A percentile compares a stretch with the other conserved stretches of the same genome.
These are phyloP conservation scores for Magallana nippona DNA, from an alignment of 2,888 invertebrate species.

Conservation along the genomic window DNA sequence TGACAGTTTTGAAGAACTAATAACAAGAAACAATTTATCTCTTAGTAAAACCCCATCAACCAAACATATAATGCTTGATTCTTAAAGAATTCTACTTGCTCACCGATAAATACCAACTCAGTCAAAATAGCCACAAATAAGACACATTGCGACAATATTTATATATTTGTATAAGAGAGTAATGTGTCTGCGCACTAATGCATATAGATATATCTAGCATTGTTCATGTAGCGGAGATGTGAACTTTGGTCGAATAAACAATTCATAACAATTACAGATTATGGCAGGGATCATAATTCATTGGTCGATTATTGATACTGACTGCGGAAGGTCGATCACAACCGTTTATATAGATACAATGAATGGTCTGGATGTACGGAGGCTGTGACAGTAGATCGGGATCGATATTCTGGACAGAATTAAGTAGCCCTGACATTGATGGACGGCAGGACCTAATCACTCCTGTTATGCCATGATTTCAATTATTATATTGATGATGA, in stretches of 20 bases:
- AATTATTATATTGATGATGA: constrained; percentile 9
- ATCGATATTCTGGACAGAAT: neutral
- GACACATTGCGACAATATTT: neutral
- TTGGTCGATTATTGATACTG: neutral
- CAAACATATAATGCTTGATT: too few species aligned
- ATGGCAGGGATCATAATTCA: constrained; percentile 19
- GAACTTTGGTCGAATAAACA: constrained; percentile 1
- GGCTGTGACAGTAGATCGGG: neutral
- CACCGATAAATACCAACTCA: neutral
- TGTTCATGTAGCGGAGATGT: neutral
- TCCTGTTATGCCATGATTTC: neutral
- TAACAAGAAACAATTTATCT: too few species aligned
- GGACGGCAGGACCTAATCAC: neutral
- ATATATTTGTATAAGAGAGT: neutral
- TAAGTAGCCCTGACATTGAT: neutral
- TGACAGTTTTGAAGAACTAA: too few species aligned
- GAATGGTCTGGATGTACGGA: neutral
- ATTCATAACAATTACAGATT: constrained; percentile 11
- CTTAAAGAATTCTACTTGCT: too few species aligned
- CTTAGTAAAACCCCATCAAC: too few species aligned
- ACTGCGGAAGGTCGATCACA: neutral
- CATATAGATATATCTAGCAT: neutral
- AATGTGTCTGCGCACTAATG: neutral
- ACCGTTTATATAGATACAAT: neutral
- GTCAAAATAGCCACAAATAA: neutral